Evolutionary conservation across 2,888 invertebrate genomes (phyloP).

Genomic region (Esperia sulphurella): DNA sequence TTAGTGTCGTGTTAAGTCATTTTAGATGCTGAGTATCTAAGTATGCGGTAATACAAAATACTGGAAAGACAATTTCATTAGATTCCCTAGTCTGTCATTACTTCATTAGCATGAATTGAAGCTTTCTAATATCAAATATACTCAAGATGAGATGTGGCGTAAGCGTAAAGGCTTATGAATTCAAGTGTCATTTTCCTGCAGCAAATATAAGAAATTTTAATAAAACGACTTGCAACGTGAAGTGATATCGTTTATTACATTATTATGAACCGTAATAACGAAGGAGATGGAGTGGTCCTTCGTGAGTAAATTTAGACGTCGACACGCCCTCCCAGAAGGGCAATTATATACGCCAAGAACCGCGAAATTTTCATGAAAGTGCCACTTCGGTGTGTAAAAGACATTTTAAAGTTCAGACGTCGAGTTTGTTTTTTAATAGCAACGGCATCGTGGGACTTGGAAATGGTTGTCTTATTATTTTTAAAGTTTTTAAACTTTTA

Average conservation of each 20-base stretch:
- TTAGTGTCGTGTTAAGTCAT: slow-evolving; percentile 27
- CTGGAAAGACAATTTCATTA: too few relatives aligned
- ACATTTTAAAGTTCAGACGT: slow-evolving; percentile 6
- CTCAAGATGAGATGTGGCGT: too few relatives aligned
- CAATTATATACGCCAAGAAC: slow-evolving; percentile 4
- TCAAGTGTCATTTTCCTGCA: not conserved
- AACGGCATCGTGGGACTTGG: not conserved
- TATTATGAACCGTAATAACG: slow-evolving; percentile 1
- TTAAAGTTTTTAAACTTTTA: too few relatives aligned
- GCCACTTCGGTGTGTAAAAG: slow-evolving; percentile 6
- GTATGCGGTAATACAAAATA: not conserved
- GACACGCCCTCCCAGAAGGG: not conserved
- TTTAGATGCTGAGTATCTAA: slow-evolving; percentile 3
- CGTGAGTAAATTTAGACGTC: slow-evolving; percentile 3
- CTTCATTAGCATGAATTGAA: too few relatives aligned
- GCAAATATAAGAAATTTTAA: not conserved
- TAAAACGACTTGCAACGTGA: not conserved
- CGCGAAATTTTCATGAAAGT: not conserved
- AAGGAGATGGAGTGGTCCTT: not conserved
- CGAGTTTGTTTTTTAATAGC: not conserved
- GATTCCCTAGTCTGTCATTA: too few relatives aligned
- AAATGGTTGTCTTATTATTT: not conserved
- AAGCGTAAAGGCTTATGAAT: too few relatives aligned
- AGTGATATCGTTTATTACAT: slow-evolving; percentile 1
- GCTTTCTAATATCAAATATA: too few relatives aligned